A percentile compares a stretch with the other conserved stretches of the same genome.
Conservation (phyloP, 1,140 invertebrate genomes). For the Drosophila neocordata region DNA sequence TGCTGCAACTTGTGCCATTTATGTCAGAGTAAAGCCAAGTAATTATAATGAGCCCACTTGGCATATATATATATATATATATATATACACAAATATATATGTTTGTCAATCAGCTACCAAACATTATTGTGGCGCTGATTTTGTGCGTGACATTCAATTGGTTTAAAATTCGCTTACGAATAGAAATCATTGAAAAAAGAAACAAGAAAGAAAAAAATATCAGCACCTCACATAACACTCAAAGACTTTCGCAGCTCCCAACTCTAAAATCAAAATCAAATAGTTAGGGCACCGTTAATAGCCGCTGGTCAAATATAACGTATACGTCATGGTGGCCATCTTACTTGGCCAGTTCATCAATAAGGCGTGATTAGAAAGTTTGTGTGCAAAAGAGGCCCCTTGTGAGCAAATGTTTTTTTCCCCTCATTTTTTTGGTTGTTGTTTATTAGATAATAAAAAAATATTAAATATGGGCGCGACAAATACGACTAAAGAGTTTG, state of each 20-base stretch:
- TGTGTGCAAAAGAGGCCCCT: constrained; percentile 20
- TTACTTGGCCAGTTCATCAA: constrained; percentile 51
- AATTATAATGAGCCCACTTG: constrained; percentile 61
- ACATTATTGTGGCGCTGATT: constrained; percentile 33
- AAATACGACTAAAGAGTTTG: background rate
- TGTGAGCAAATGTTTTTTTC: constrained; percentile 31
- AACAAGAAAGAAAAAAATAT: constrained; percentile 38
- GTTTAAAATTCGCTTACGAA: constrained; percentile 58
- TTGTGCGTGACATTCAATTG: constrained; percentile 60
- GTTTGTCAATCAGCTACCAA: constrained; percentile 55
- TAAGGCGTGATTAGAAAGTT: constrained; percentile 65
- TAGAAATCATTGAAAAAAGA: constrained; percentile 52
- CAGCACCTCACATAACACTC: constrained; percentile 40
- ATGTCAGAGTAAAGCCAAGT: constrained; percentile 39
- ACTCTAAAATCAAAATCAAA: constrained; percentile 27
- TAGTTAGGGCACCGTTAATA: constrained; percentile 59
- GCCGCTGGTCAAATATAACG: constrained; percentile 62
- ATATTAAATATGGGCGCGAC: constrained; percentile 12
- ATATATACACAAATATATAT: constrained; percentile 11
- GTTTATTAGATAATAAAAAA: constrained; percentile 53
- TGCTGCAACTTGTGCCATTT: constrained; percentile 45
- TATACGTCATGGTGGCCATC: constrained; percentile 52
- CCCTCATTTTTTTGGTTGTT: background rate
- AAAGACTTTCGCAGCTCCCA: constrained; percentile 39
- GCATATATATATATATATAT: constrained; percentile 14